Percentiles rank a stretch among this genome's conserved stretches.
These are phyloP conservation scores for Psephotus haematonotus DNA, from an alignment of 2,113 vertebrate species.

Conservation along the genomic window DNA sequence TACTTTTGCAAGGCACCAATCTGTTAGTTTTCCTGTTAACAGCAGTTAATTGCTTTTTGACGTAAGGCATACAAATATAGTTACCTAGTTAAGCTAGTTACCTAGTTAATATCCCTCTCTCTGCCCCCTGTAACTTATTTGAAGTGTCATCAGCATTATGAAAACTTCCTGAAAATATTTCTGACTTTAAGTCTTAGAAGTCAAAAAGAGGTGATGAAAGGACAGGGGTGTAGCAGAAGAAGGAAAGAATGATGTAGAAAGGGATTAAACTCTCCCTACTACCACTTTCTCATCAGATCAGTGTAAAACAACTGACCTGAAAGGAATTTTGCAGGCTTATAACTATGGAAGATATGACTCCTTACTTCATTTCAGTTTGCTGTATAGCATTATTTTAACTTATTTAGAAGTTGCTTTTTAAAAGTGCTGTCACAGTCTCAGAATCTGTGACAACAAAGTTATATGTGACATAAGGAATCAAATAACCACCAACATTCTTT, in stretches of 20 bases:
- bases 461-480: neutral
- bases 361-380: neutral
- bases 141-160: neutral
- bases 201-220: neutral
- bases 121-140: neutral
- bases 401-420: neutral
- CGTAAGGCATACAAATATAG: neutral
- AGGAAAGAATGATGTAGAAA: neutral
- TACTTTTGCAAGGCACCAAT: neutral
- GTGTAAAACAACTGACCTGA: neutral
- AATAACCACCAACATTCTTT: accelerated
- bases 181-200: neutral
- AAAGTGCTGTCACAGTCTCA: neutral
- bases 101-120: neutral
- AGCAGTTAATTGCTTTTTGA: conserved; percentile 21
- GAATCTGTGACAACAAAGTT: neutral
- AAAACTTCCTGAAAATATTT: conserved; percentile 28
- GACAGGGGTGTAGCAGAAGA: neutral
- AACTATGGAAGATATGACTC: neutral
- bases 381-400: neutral
- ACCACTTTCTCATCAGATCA: neutral
- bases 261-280: neutral
- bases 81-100: neutral
- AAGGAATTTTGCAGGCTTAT: neutral
- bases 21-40: conserved; percentile 8